Evolutionary conservation across 2,113 vertebrate genomes (phyloP), one percentile per base, ranked within the genome.

Genomic region (Amphiprion percula): DNA sequence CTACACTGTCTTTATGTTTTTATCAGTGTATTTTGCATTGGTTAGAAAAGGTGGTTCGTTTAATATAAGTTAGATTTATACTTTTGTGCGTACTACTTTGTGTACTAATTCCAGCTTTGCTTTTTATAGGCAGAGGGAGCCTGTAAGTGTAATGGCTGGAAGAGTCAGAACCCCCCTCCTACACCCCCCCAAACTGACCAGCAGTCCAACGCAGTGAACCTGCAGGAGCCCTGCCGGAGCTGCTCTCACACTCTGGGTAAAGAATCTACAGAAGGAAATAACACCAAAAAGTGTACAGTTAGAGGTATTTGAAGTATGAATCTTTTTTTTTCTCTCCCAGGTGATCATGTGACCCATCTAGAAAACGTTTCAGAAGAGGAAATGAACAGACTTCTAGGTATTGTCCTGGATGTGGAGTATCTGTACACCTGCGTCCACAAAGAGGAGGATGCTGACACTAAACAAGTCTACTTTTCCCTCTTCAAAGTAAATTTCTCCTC

Each of bases 381-480:
- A 93, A 97, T 99, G 95, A 98, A 98, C 89, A 92, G 98, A 80
- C 95, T 99, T 0, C 93, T 99, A 84, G 98, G 98, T 1, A 98
- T 99, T 9, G 98, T 96, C 4, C 75, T 99, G 92, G 98, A 99
- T 76, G 97, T 99, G 88, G 98, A 99, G 67, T 98, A 99, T 90
- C 94, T 99, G 37, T 99, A 99, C 90, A 98, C 97, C 0, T 99
- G 98, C 55, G 97, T 99, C 76, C 98, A 99, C 91, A 99, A 98
- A 88, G 98, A 99, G 92, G 98, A 99, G 92, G 98, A 99, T 73
- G 97, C 98, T 28, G 98, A 99, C 90, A 99, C 98, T 81, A 99
- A 99, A 85, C 98, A 99, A 95, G 98, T 99, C 80, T 99, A 99
- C 94, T 99, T 99, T 88, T 99, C 97, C 68, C 94, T 99, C n/a